Percentiles rank a stretch among this genome's conserved stretches.
Conservation (phyloP, 2,113 vertebrate genomes). For the Vimba vimba region DNA sequence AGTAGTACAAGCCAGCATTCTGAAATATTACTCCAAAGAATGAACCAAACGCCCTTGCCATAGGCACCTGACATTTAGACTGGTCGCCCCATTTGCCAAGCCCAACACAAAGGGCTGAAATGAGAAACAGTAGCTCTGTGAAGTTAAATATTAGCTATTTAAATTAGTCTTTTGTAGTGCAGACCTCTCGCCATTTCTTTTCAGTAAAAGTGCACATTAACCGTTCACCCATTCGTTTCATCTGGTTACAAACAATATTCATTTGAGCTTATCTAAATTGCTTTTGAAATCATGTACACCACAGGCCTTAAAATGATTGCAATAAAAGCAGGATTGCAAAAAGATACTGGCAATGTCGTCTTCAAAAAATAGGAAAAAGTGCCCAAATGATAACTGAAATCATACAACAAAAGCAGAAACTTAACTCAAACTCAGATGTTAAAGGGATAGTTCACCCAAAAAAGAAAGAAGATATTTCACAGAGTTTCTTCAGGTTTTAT, state of each 20-base stretch:
- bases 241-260: slow-evolving; percentile 21
- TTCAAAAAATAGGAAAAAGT: not conserved
- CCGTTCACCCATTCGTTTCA: slow-evolving; percentile 21
- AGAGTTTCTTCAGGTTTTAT: too few relatives aligned
- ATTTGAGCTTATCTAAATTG: not conserved
- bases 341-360: not conserved
- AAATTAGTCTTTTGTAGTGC: slow-evolving; percentile 36
- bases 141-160: slow-evolving; percentile 48
- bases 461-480: not conserved
- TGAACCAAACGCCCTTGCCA: slow-evolving; percentile 18
- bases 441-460: not conserved
- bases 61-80: slow-evolving; percentile 25
- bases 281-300: not conserved
- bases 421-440: not conserved
- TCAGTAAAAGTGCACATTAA: slow-evolving; percentile 34
- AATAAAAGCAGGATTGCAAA: not conserved
- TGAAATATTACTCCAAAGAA: not conserved
- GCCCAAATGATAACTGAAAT: not conserved
- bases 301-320: not conserved
- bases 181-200: slow-evolving; percentile 5
- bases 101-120: slow-evolving; percentile 27
- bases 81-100: not conserved
- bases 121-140: slow-evolving; percentile 6
- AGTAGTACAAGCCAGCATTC: not conserved
- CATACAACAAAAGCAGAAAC: not conserved